Evolutionary conservation across 2,113 vertebrate species (phyloP).

Genomic region (Cynopterus brachyotis): DNA sequence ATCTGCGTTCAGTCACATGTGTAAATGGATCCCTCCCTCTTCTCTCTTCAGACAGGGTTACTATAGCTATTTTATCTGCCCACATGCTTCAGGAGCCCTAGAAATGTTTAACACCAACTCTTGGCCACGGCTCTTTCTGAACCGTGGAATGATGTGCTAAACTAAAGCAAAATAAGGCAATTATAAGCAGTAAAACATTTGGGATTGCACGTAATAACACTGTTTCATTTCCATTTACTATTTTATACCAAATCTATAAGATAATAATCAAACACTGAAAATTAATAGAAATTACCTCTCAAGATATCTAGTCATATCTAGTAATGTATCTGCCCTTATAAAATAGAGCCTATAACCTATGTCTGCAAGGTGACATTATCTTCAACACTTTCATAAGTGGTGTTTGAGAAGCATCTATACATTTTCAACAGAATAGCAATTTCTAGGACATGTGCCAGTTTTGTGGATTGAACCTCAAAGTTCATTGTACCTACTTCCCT

Average conservation of each 20-base stretch:
- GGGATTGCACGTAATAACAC: background rate
- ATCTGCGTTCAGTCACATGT: background rate
- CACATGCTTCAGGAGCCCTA: background rate
- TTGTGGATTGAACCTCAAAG: background rate
- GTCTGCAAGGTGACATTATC: background rate
- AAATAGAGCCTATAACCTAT: background rate
- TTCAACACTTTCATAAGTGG: background rate
- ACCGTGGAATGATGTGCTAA: background rate
- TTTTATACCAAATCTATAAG: background rate
- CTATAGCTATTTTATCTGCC: background rate
- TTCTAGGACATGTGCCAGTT: background rate
- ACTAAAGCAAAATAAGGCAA: background rate
- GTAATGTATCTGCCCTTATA: background rate
- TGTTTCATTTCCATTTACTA: background rate
- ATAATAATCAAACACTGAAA: slow-evolving; percentile 17
- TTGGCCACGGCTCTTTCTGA: background rate
- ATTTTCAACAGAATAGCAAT: background rate
- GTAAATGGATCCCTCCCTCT: background rate
- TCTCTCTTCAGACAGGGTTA: background rate
- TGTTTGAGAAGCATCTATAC: background rate
- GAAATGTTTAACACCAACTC: background rate
- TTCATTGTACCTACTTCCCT: background rate
- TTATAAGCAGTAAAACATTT: background rate
- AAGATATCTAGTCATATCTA: background rate
- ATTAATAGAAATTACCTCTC: background rate